Conservation (phyloP, 2,888 invertebrate species). For the Sarcophaga subvicina region DNA sequence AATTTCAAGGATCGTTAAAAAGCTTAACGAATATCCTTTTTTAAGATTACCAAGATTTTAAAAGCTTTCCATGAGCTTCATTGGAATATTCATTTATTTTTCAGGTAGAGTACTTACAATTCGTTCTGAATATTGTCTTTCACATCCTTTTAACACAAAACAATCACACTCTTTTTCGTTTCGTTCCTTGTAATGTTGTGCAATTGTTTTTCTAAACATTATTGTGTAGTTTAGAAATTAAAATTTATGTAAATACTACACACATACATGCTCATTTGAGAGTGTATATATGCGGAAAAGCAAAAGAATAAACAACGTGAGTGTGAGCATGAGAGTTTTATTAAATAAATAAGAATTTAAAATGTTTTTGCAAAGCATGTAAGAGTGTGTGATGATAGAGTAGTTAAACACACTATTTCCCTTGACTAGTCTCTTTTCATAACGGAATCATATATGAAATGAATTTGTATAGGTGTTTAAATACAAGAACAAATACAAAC, state of each 20-base stretch:
- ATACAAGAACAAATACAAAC: conserved; percentile 4
- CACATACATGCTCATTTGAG: neutral
- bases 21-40: too few species aligned
- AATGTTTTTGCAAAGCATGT: conserved; percentile 1
- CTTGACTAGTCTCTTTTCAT: neutral
- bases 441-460: neutral
- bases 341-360: conserved; percentile 7
- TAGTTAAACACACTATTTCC: neutral
- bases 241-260: conserved; percentile 52
- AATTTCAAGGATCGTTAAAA: too few species aligned
- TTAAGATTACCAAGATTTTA: too few species aligned
- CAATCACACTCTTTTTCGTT: neutral
- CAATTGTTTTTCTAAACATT: conserved; percentile 42
- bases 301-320: neutral
- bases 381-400: neutral
- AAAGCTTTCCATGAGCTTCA: too few species aligned
- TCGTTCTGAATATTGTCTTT: neutral
- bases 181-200: neutral
- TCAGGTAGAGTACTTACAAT: conserved; percentile 11
- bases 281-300: neutral
- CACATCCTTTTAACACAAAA: neutral
- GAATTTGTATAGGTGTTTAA: neutral
- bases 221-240: conserved; percentile 55
- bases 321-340: neutral
- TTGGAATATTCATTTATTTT: neutral